These are phyloP conservation scores for Riptortus pedestris DNA, from an alignment of 1,140 invertebrate species.

Conservation along the genomic window DNA sequence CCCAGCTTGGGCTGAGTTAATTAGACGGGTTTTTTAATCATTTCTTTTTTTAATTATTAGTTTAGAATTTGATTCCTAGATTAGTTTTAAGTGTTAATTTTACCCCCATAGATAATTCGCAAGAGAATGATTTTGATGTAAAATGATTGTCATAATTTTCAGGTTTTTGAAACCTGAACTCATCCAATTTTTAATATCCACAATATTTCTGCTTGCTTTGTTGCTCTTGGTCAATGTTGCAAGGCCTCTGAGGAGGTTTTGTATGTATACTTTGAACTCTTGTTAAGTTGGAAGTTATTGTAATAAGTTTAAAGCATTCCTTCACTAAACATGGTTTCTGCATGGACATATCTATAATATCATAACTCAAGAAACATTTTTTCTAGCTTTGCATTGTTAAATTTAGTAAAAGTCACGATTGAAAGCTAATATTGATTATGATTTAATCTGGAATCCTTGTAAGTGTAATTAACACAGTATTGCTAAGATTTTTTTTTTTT, in stretches of 20 bases:
- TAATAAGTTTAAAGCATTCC: background rate
- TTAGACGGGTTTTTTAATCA: background rate
- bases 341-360: no score
- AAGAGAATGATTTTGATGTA: background rate
- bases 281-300: background rate
- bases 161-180: background rate
- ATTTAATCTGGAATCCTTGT: no score
- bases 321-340: no score
- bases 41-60: background rate
- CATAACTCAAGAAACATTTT: no score
- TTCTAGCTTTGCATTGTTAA: no score
- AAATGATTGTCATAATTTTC: background rate
- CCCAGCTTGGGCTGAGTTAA: background rate
- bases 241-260: no score
- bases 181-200: background rate
- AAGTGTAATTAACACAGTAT: no score
- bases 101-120: background rate
- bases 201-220: background rate
- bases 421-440: no score
- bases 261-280: background rate
- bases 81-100: background rate
- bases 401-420: no score
- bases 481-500: no score
- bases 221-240: background rate
- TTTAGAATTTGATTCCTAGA: constrained; percentile 3